Evolutionary conservation across 1,140 invertebrate genomes (phyloP).

Genomic region (Calephelis nemesis): DNA sequence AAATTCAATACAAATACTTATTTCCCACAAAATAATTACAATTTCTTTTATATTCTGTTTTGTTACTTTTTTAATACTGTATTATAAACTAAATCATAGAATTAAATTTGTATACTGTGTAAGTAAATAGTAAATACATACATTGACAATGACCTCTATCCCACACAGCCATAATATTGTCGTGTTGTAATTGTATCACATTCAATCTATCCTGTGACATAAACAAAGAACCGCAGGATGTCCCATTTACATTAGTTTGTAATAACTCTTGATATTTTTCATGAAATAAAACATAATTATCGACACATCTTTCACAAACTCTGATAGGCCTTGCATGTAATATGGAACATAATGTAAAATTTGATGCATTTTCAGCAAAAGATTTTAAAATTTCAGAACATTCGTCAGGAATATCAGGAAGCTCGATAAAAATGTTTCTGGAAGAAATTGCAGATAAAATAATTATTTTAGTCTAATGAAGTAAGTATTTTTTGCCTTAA

Average conservation of each 20-base stretch:
- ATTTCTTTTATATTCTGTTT: too few species aligned
- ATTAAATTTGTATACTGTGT: not conserved
- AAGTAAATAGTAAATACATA: constrained; percentile 44
- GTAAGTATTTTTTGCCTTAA: not conserved
- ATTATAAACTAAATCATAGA: not conserved
- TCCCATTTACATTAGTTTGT: constrained; percentile 67
- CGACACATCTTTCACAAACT: constrained; percentile 78
- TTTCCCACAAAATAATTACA: too few species aligned
- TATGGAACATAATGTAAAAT: constrained; percentile 79
- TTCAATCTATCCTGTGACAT: constrained; percentile 79
- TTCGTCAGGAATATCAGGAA: constrained; percentile 30
- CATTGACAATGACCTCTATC: constrained; percentile 79
- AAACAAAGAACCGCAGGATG: constrained; percentile 75
- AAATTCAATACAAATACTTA: too few species aligned
- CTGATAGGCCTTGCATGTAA: constrained; percentile 76
- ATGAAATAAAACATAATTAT: constrained; percentile 71
- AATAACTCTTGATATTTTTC: constrained; percentile 74
- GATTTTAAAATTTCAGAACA: constrained; percentile 55
- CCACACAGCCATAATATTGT: constrained; percentile 76
- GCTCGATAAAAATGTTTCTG: not conserved
- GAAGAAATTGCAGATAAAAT: not conserved
- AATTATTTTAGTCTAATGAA: not conserved
- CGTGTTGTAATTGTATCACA: constrained; percentile 75
- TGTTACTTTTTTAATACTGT: too few species aligned
- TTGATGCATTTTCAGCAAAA: constrained; percentile 73